These are phyloP conservation scores for Cotesia congregata DNA, from an alignment of 2,888 invertebrate genomes.

Conservation along the genomic window DNA sequence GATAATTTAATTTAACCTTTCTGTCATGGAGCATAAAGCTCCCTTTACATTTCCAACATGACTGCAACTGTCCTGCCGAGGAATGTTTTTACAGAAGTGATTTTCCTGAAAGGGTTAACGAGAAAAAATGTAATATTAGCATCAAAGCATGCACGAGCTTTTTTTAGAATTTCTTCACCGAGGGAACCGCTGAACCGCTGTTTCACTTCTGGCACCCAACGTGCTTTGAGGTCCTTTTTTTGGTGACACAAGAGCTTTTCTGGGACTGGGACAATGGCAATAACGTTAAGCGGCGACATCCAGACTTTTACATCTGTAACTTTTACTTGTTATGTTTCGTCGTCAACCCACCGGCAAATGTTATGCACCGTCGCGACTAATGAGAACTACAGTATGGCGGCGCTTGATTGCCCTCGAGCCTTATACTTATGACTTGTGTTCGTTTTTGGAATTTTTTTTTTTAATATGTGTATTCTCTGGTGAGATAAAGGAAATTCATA, in stretches of 20 bases:
- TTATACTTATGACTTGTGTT: conserved; percentile 18
- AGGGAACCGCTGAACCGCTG: neutral
- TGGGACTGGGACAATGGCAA: neutral
- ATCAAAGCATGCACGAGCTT: neutral
- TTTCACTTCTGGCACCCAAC: neutral
- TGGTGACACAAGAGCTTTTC: neutral
- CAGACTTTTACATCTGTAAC: conserved; percentile 3
- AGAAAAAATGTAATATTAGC: neutral
- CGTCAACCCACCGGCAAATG: conserved; percentile 30
- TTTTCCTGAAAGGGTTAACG: neutral
- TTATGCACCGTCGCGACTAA: conserved; percentile 34
- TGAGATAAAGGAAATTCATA: conserved; percentile 21
- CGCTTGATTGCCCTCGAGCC: conserved; percentile 2
- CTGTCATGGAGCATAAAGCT: too few relatives aligned
- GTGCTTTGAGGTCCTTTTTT: conserved; percentile 1
- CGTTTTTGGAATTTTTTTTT: conserved; percentile 3
- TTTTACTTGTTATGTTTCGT: conserved; percentile 23
- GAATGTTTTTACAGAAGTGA: too few relatives aligned
- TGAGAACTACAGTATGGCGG: conserved; percentile 26
- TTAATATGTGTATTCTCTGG: conserved; percentile 1
- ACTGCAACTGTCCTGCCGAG: too few relatives aligned
- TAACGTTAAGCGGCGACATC: conserved; percentile 25
- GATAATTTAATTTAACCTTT: too few relatives aligned
- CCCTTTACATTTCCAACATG: too few relatives aligned
- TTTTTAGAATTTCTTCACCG: neutral